phyloP scores from a whole-genome alignment of 2,888 invertebrate species.

The Athalia rosae region DNA sequence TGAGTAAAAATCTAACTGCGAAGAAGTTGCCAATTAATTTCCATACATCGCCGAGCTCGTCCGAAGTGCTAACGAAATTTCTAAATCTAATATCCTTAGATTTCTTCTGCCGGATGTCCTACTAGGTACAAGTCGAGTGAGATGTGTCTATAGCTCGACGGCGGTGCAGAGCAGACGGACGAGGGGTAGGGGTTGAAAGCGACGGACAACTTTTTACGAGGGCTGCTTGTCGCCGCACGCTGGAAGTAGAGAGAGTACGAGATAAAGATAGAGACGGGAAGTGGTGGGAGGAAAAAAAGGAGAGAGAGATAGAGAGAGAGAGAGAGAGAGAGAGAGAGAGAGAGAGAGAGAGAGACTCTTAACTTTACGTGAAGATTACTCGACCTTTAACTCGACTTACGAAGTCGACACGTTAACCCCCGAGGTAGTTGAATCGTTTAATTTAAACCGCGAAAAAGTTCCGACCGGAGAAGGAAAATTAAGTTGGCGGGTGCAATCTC shows the following conservation, averaged over 20 bases:
- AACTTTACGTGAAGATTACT: slow-evolving; percentile 43
- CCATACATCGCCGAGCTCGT: neutral
- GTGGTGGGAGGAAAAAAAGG: no score
- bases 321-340: neutral
- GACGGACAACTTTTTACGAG: slow-evolving; percentile 34
- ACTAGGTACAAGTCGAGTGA: neutral
- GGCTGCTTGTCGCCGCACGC: slow-evolving; percentile 24
- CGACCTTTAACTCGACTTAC: slow-evolving; percentile 44
- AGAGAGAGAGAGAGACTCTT: slow-evolving; percentile 12
- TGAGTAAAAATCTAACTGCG: no score
- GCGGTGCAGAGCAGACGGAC: no score
- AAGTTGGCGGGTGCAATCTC: neutral
- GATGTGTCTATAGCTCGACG: no score
- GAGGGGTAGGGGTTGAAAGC: neutral
- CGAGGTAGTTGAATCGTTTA: slow-evolving; percentile 42
- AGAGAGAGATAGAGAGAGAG: neutral
- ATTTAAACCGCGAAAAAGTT: slow-evolving; percentile 42
- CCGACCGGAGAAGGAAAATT: no score
- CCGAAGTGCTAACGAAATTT: neutral
- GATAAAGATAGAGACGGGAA: no score
- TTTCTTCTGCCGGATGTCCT: neutral
- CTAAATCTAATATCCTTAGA: slow-evolving; percentile 5
- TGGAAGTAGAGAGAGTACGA: no score
- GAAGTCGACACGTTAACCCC: slow-evolving; percentile 41
- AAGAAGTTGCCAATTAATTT: neutral